Evolutionary conservation across 2,113 vertebrate species (phyloP), one percentile per base, ranked within the genome.

Genomic region (Craseonycteris thonglongyai): DNA sequence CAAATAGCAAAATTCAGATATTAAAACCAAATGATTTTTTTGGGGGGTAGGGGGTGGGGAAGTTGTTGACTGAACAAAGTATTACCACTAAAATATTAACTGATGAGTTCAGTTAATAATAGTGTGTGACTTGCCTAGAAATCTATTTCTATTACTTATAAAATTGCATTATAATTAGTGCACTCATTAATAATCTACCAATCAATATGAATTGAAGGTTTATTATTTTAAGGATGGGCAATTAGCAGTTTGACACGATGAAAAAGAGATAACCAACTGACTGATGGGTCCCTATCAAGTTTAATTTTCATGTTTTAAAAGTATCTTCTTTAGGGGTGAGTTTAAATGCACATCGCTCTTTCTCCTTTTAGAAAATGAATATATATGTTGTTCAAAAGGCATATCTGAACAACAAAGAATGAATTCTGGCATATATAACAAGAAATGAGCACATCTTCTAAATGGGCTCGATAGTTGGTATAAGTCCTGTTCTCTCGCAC

Each of bases 291-390:
- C 90, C 95, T 91, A 96, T 98, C 95, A 95, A 97, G 97, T 96
- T 97, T 97, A 97, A 98, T 98, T 96, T 96, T 97, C 97, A 97
- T 97, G 97, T 96, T 98, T 98, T 96, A 96, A 97, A 98, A 98
- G 74, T 85, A 90, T 94, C 91, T 97, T 26, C 76, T 97, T 97
- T 97, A 96, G 76, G 56, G 94, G 95, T 95, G 95, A 95, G 86
- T 97, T 97, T 81, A 96, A 87, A 96, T 96, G 93, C 93, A 95
- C 91, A 76, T 95, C 93, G 82, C 88, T 96, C 96, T 97, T 89
- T 22, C 51, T 97, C 90, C 95, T 96, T 91, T 96, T 96, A 96
- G 96, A 96, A 93, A 97, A 59, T 84, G 1, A 93, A 58, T 95
- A 49, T 92, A 91, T 24, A 94, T 95, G 82, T 97, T 47, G 96